phyloP scores from a whole-genome alignment of 1,140 invertebrate species.

The Aphidius ervi region DNA sequence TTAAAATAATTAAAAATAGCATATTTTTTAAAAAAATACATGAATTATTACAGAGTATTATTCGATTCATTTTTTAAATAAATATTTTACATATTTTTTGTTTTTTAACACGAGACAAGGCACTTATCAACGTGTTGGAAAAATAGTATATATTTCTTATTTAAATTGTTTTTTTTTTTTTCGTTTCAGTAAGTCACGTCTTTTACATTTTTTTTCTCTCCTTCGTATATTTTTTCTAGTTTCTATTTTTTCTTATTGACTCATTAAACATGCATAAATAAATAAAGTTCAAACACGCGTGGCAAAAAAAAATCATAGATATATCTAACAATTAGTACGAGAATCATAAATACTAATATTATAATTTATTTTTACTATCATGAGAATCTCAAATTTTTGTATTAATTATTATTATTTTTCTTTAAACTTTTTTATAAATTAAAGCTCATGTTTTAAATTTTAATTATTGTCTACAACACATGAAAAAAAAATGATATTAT shows the following conservation, averaged over 20 bases:
- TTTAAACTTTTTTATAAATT: background rate
- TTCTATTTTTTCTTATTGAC: background rate
- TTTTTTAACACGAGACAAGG: constrained; percentile 20
- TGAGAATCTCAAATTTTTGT: too few relatives aligned
- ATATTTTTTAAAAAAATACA: constrained; percentile 13
- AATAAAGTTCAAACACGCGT: too few relatives aligned
- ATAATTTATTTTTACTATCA: too few relatives aligned
- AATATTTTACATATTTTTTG: constrained; percentile 9
- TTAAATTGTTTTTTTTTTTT: constrained; percentile 12
- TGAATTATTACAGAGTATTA: too few relatives aligned
- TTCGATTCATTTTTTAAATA: background rate
- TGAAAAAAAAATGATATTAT: too few relatives aligned
- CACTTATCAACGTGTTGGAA: constrained; percentile 21
- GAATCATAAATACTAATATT: too few relatives aligned
- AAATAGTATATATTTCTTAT: background rate
- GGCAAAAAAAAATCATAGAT: too few relatives aligned
- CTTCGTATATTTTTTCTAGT: too few relatives aligned
- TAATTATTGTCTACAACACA: too few relatives aligned
- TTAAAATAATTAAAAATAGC: background rate
- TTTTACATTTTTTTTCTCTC: too few relatives aligned
- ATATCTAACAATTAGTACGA: too few relatives aligned
- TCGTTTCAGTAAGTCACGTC: background rate
- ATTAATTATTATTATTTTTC: too few relatives aligned
- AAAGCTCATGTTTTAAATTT: background rate
- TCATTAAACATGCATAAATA: background rate